A percentile compares a stretch with the other conserved stretches of the same genome.
Evolutionary conservation across 2,113 vertebrate genomes (phyloP).

Genomic region (Microcebus griseorufus): DNA sequence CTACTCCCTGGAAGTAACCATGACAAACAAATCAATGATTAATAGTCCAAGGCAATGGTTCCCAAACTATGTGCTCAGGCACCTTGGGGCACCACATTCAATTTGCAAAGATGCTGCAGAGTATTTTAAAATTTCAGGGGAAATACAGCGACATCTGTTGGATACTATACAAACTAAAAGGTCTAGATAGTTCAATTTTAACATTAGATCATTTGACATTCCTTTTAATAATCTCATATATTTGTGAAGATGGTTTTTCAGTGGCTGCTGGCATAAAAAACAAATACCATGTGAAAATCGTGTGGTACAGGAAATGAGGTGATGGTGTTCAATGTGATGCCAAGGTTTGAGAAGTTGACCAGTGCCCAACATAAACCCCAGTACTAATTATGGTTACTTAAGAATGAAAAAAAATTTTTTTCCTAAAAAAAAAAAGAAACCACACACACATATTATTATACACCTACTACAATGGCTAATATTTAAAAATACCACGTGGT

Average conservation of each 20-base stretch:
- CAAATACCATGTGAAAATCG: background rate
- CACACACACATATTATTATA: background rate
- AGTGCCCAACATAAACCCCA: background rate
- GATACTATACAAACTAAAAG: background rate
- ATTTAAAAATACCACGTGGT: background rate
- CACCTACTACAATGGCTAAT: background rate
- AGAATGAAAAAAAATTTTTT: background rate
- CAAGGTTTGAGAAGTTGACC: background rate
- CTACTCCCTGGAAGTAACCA: background rate
- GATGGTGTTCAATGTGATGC: background rate
- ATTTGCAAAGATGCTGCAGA: background rate
- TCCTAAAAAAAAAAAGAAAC: background rate
- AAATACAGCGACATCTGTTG: slow-evolving; percentile 43
- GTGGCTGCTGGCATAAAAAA: background rate
- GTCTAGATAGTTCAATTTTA: background rate
- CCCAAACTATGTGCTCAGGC: background rate
- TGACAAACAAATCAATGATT: background rate
- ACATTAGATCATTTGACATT: background rate
- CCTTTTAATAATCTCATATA: background rate
- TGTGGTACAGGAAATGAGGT: background rate
- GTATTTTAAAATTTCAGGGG: background rate
- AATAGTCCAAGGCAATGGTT: background rate
- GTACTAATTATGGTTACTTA: background rate
- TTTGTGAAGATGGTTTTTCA: background rate
- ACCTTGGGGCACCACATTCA: background rate